Evolutionary conservation across 2,113 vertebrate species (phyloP).

Genomic region (Pelvicachromis taeniatus): DNA sequence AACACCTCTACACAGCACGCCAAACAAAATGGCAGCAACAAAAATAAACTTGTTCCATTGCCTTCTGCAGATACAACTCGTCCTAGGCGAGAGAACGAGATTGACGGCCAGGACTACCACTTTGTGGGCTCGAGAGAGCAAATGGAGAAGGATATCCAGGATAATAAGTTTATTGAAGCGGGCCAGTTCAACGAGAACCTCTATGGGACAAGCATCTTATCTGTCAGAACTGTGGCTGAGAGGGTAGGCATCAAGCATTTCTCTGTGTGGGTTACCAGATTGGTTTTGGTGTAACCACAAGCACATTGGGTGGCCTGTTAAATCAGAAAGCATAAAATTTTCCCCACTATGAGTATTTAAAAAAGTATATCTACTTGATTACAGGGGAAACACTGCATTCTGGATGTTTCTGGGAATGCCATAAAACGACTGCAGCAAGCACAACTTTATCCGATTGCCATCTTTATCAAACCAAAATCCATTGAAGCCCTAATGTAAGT

Average conservation of each 20-base stretch:
- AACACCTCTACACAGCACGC: background rate
- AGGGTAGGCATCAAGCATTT: constrained; percentile 74
- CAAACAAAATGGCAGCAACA: background rate
- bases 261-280: background rate
- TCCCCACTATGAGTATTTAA: background rate
- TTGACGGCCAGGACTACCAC: constrained; percentile 97
- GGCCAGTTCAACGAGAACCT: constrained; percentile 99
- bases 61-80: constrained; percentile 87
- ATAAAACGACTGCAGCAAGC: constrained; percentile 99
- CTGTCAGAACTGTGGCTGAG: constrained; percentile 94
- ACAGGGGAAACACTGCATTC: constrained; percentile 97
- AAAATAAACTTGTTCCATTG: background rate
- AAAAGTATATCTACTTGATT: background rate
- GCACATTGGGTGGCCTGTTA: background rate
- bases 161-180: constrained; percentile 98
- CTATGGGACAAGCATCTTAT: constrained; percentile 96
- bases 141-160: constrained; percentile 99
- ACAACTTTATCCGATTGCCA: constrained; percentile 95
- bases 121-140: constrained; percentile 92
- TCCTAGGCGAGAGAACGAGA: constrained; percentile 89
- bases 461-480: constrained; percentile 99
- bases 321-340: background rate
- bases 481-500: constrained; percentile 98
- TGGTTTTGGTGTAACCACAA: background rate
- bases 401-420: constrained; percentile 97